Conservation (phyloP, 1,140 invertebrate genomes). For the Drosophila pachea region DNA sequence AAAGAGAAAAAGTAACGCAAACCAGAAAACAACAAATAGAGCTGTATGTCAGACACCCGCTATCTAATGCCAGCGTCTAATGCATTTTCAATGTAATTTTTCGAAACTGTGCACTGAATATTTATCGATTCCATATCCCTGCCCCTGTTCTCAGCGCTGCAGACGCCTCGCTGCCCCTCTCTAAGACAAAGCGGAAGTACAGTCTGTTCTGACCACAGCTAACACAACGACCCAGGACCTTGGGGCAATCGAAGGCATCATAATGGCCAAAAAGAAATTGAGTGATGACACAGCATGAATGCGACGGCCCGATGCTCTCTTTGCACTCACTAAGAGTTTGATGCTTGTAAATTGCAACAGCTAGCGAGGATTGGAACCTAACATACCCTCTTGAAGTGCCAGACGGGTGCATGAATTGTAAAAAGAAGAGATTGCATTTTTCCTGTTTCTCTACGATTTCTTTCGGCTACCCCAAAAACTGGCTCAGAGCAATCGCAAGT, state of each 20-base stretch:
- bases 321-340: too few relatives aligned
- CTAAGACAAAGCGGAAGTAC: conserved; percentile 68
- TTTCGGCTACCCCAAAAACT: conserved; percentile 13
- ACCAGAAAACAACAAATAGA: conserved; percentile 3
- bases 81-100: conserved; percentile 77
- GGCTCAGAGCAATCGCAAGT: conserved; percentile 28
- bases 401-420: too few relatives aligned
- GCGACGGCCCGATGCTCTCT: neutral
- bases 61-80: conserved; percentile 70
- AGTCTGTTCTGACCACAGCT: conserved; percentile 68
- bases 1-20: conserved; percentile 6
- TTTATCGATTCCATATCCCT: conserved; percentile 67
- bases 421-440: neutral
- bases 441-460: conserved; percentile 5
- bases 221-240: conserved; percentile 22
- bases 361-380: too few relatives aligned
- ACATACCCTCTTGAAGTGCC: too few relatives aligned
- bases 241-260: conserved; percentile 5
- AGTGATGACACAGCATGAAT: neutral
- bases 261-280: conserved; percentile 26
- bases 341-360: too few relatives aligned
- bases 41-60: conserved; percentile 8
- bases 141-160: neutral
- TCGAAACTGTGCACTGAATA: conserved; percentile 63
- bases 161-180: conserved; percentile 5